These are phyloP conservation scores for Diogma glabrata DNA, from an alignment of 2,888 invertebrate species.

Conservation along the genomic window DNA sequence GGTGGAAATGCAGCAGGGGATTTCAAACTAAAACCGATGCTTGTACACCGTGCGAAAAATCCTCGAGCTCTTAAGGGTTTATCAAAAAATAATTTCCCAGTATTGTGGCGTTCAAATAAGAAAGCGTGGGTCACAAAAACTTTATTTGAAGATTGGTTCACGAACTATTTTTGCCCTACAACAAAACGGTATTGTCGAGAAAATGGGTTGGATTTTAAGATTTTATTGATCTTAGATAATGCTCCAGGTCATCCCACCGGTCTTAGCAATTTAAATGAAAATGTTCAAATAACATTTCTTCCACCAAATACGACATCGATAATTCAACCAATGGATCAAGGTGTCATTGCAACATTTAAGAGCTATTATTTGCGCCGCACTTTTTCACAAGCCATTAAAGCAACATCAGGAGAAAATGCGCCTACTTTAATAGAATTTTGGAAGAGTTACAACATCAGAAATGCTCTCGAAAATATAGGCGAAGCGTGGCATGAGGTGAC, in stretches of 20 bases:
- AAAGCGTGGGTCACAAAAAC: slow-evolving; percentile 22
- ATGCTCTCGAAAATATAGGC: too few species aligned
- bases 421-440: too few species aligned
- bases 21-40: slow-evolving; percentile 20
- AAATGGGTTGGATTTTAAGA: slow-evolving; percentile 19
- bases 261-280: slow-evolving; percentile 7
- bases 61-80: slow-evolving; percentile 21
- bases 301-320: background rate
- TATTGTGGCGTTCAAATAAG: slow-evolving; percentile 23
- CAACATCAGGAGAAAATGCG: background rate
- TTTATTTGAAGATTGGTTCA: slow-evolving; percentile 19
- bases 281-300: too few species aligned
- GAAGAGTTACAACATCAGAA: too few species aligned
- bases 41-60: slow-evolving; percentile 23
- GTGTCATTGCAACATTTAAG: background rate
- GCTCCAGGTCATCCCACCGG: slow-evolving; percentile 18
- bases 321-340: background rate
- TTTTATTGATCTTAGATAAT: slow-evolving; percentile 21
- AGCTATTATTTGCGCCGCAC: background rate
- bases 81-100: slow-evolving; percentile 21
- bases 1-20: slow-evolving; percentile 24
- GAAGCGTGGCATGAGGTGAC: too few species aligned
- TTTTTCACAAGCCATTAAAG: too few species aligned
- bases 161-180: slow-evolving; percentile 19
- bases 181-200: slow-evolving; percentile 18